phyloP scores from a whole-genome alignment of 2,888 invertebrate species.

The Epiblema foenella region DNA sequence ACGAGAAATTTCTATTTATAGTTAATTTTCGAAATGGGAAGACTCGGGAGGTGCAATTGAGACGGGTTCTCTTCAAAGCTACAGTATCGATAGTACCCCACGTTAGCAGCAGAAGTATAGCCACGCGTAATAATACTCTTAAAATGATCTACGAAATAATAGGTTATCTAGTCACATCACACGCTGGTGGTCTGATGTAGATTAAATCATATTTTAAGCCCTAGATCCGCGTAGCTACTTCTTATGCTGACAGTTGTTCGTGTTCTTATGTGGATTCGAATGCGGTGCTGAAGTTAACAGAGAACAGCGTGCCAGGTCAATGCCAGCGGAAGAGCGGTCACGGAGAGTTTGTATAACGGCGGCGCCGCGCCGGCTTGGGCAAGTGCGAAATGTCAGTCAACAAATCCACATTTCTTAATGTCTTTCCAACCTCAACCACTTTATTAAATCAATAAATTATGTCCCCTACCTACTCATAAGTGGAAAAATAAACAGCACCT shows the following conservation, averaged over 20 bases:
- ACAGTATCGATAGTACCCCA: too few species aligned
- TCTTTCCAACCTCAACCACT: constrained; percentile 30
- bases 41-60: too few species aligned
- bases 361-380: constrained; percentile 56
- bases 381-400: constrained; percentile 74
- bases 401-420: constrained; percentile 51
- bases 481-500: constrained; percentile 25
- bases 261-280: constrained; percentile 5
- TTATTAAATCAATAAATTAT: constrained; percentile 37
- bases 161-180: too few species aligned
- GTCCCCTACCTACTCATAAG: constrained; percentile 9
- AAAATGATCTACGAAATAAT: too few species aligned
- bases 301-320: constrained; percentile 61
- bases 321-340: constrained; percentile 69
- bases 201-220: too few species aligned
- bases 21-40: too few species aligned
- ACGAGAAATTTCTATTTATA: not conserved
- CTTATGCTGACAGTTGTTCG: not conserved
- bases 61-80: too few species aligned
- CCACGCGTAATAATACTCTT: too few species aligned
- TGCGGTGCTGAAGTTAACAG: not conserved
- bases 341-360: constrained; percentile 66
- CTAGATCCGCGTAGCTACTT: too few species aligned
- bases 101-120: too few species aligned
- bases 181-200: too few species aligned